Evolutionary conservation across 2,113 vertebrate species (phyloP), one percentile per base, ranked within the genome.

Genomic region (Piliocolobus tephrosceles): DNA sequence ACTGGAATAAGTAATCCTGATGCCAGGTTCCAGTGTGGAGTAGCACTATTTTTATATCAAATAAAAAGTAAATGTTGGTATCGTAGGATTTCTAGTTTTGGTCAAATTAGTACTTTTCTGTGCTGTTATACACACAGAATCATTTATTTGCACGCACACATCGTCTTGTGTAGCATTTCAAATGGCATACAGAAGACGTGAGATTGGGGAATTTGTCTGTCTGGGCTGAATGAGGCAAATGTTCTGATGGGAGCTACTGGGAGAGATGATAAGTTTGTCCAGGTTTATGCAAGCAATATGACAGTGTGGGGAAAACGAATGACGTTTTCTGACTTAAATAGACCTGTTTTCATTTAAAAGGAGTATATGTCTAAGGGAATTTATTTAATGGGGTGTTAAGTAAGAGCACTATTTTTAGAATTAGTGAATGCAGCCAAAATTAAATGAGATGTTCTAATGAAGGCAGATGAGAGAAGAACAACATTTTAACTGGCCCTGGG

Each of bases 351-450:
- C 95, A 93, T 97, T 96, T 96, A 95, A 97, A 96, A 52, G 55
- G 75, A 90, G 27, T 75, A n/a, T 90, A n/a, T 95, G 75, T 93
- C 90, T 92, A 95, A 96, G 80, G 94, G n/a, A 96, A 97, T 95
- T 95, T 96, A 94, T 61, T 96, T 96, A 97, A 90, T 96, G 92
- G 57, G 40, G 84, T 97, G 84, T 95, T 94, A 96, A 96, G 91
- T 87, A 94, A 43, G 61, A 90, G 8, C 10, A 89, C 93, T 96
- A 94, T 97, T 92, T 97, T 97, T 97, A 95, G 93, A 97, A 97
- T 87, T 94, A 68, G 90, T 75, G 58, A 83, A 92, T 92, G 64
- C 8, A 96, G 92, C 83, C 79, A 95, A 95, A 93, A 96, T 94
- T 91, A 97, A 98, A 96, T 90, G 83, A 97, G 83, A 96, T 3